These are phyloP conservation scores for Nannoperca australis DNA, from an alignment of 2,797 vertebrate species.

Conservation along the genomic window DNA sequence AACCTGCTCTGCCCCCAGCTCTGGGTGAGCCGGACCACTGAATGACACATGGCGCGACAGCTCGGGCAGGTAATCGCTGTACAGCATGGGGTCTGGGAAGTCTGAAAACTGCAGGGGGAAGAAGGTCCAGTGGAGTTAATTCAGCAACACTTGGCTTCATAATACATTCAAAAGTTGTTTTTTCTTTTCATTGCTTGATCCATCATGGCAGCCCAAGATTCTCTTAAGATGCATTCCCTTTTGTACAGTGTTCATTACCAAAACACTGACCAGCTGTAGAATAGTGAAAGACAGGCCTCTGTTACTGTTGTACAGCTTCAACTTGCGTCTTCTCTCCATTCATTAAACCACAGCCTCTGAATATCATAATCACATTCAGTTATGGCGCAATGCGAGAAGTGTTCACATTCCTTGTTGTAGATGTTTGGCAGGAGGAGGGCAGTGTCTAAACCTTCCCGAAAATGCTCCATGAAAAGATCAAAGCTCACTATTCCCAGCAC, in stretches of 20 bases:
- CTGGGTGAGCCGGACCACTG: constrained; percentile 80
- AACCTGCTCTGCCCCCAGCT: constrained; percentile 87
- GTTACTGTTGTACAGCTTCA: not conserved
- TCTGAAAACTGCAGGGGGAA: constrained; percentile 89
- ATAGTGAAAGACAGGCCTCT: not conserved
- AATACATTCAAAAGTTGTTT: not conserved
- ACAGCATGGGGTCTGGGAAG: constrained; percentile 94
- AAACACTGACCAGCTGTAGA: not conserved
- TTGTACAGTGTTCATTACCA: not conserved
- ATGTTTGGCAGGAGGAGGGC: not conserved
- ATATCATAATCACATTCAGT: constrained; percentile 6
- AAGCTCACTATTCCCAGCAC: not conserved
- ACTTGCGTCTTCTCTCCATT: not conserved
- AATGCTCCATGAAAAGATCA: not conserved
- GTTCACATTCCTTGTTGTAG: constrained; percentile 1
- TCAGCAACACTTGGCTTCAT: constrained; percentile 1
- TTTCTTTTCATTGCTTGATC: not conserved
- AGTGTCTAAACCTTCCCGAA: not conserved
- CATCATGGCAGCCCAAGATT: not conserved
- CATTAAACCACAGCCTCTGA: not conserved
- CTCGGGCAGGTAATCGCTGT: constrained; percentile 95
- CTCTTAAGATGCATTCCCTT: not conserved
- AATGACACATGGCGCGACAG: constrained; percentile 87
- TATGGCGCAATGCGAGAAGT: not conserved
- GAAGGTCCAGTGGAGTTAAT: constrained; percentile 1